Evolutionary conservation across 2,797 vertebrate genomes (phyloP).

Genomic region (Chlorospingus flavigularis): DNA sequence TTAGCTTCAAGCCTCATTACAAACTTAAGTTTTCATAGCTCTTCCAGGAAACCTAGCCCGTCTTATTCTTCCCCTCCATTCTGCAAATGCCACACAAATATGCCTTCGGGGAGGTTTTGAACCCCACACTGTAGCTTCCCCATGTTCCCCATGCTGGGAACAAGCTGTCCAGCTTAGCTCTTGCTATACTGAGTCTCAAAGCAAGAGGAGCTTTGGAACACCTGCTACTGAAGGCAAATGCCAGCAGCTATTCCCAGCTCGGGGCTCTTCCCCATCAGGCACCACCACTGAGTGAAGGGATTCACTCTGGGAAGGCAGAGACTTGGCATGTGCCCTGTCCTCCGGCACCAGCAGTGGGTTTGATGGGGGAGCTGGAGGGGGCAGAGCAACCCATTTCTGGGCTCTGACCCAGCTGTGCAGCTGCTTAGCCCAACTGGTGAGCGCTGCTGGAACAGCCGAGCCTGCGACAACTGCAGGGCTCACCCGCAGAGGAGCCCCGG

Average conservation of each 20-base stretch:
- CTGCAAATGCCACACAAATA: fast-evolving
- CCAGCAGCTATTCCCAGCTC: not conserved
- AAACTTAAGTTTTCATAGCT: not conserved
- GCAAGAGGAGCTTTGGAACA: not conserved
- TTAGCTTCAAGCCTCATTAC: not conserved
- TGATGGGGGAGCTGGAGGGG: not conserved
- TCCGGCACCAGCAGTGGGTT: not conserved
- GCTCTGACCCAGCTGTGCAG: not conserved
- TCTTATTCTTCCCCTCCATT: not conserved
- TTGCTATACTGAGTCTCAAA: not conserved
- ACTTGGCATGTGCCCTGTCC: not conserved
- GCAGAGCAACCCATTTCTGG: not conserved
- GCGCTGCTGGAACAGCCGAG: not conserved
- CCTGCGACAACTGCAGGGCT: not conserved
- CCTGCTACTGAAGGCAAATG: not conserved
- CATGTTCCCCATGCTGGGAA: fast-evolving
- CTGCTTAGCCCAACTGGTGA: not conserved
- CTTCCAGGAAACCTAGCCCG: not conserved
- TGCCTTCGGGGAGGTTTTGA: not conserved
- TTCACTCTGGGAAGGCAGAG: not conserved
- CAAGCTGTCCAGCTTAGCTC: not conserved
- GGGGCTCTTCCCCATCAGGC: not conserved
- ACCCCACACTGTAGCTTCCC: not conserved
- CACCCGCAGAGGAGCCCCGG: fast-evolving
- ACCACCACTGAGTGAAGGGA: fast-evolving